Evolutionary conservation across 2,113 vertebrate genomes (phyloP).

Genomic region (Antigone vipio): DNA sequence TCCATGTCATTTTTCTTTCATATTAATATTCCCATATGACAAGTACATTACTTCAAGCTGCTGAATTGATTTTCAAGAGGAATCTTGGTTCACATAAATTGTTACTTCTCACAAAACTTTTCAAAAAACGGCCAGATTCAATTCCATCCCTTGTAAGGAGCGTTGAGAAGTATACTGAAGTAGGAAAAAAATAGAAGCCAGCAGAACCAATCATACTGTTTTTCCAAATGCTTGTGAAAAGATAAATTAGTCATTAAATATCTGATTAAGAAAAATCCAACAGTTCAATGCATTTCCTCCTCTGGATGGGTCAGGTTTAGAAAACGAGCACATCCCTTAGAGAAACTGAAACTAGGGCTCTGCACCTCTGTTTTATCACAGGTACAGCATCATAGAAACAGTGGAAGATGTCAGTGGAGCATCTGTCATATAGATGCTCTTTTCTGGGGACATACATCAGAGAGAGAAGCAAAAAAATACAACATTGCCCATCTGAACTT

Average conservation of each 20-base stretch:
- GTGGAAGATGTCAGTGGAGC: neutral
- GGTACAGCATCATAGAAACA: neutral
- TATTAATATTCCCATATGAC: conserved; percentile 54
- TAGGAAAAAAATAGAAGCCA: neutral
- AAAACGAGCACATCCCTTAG: neutral
- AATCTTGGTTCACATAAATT: conserved; percentile 42
- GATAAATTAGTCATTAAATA: neutral
- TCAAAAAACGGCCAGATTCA: neutral
- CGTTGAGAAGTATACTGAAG: neutral
- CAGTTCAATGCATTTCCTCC: neutral
- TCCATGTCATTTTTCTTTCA: conserved; percentile 46
- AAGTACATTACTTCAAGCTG: conserved; percentile 41
- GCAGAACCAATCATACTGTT: neutral
- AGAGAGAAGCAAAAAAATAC: neutral
- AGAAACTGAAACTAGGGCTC: neutral
- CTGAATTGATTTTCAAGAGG: conserved; percentile 53
- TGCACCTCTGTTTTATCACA: neutral
- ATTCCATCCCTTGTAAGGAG: neutral
- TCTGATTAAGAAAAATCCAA: neutral
- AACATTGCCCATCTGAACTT: neutral
- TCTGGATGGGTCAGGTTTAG: neutral
- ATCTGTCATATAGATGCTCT: neutral
- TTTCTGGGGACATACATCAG: neutral
- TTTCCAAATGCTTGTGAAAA: neutral
- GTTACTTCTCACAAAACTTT: conserved; percentile 23